Evolutionary conservation across 2,113 vertebrate species (phyloP).

Genomic region (Uropsilus gracilis): DNA sequence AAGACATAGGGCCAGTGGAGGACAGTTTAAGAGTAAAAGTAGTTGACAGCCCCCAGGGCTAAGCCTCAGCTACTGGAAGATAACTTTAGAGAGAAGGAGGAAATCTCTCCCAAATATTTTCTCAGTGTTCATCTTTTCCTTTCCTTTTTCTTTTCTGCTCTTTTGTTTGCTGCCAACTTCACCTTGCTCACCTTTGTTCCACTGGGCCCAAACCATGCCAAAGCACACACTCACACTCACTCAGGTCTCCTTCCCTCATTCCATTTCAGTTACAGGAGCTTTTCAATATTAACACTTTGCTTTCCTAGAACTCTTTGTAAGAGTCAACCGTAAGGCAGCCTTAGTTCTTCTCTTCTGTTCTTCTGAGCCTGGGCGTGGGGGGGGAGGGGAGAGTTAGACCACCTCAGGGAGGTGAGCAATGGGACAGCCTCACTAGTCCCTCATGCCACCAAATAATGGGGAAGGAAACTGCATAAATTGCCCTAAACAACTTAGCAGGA

Average conservation of each 20-base stretch:
- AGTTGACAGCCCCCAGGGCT: neutral
- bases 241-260: neutral
- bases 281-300: neutral
- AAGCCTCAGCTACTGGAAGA: neutral
- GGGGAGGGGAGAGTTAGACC: neutral
- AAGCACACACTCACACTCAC: neutral
- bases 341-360: neutral
- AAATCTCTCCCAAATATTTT: neutral
- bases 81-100: neutral
- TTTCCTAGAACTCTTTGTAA: neutral
- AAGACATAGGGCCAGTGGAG: neutral
- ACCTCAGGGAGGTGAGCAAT: neutral
- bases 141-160: neutral
- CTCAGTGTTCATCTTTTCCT: neutral
- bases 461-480: neutral
- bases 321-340: neutral
- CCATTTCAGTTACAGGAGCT: neutral
- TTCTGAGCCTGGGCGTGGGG: neutral
- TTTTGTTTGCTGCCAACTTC: neutral
- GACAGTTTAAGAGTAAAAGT: neutral
- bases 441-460: neutral
- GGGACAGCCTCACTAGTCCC: neutral
- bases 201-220: neutral
- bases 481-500: neutral
- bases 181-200: neutral